Base-by-base conservation (phyloP, 2,797 vertebrate genomes). In the Garrulus glandarius region DNA sequence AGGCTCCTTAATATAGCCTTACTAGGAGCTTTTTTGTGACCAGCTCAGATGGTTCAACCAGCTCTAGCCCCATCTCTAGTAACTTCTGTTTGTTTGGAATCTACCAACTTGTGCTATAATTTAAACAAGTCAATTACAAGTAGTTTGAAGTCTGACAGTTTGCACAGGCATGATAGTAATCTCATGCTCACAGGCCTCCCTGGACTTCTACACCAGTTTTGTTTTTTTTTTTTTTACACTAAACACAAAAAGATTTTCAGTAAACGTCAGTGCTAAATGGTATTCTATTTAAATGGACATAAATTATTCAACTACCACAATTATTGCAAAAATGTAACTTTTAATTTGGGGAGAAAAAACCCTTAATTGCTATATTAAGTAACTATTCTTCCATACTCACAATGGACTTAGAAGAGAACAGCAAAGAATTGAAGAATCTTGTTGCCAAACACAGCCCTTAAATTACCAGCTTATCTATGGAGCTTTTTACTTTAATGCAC, bases 311-410 rank as follows among this genome's bases (percentile, higher is more conserved):
- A 94, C 70, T 92, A 85, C 68, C 74, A 74, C 92, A 97, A 96
- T 96, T 97, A 96, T 95, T 95, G 87, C 87, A 97, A 96, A 97
- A 96, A 96, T 87, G 55, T 81, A 97, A 97, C 92, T 97, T 97
- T 97, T 96, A 96, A 97, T 97, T 84, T 95, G 91, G 70, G 84
- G 59, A 86, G 65, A 3, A 68, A 94, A 92, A 5, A 0, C 0
- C n/a, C 55, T 94, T 95, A 95, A 97, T 96, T 97, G 92, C 70
- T 60, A 71, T 49, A 77, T 87, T 93, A 70, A 70, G 50, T 74
- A 93, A 83, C 82, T 87, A 71, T 92, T 93, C 74, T 81, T 92
- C 81, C 82, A 74, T 94, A 79, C 44, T 92, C 84, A 92, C 78
- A 92, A 84, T 69, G 50, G 75, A 67, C 46, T 76, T 83, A 29